Conservation (phyloP, 1,140 invertebrate species). For the Ips nitidus region DNA sequence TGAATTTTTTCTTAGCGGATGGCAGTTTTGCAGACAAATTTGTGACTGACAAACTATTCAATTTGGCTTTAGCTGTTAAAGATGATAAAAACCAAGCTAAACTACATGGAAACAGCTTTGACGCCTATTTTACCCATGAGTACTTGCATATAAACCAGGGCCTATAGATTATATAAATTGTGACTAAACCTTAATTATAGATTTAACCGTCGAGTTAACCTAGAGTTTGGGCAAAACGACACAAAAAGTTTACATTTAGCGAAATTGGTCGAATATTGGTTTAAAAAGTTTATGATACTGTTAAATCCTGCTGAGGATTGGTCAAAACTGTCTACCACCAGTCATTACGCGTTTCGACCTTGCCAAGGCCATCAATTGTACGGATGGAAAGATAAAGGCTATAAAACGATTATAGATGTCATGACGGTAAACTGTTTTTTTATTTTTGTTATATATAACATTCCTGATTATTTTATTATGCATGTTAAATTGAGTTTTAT, state of each 20-base stretch:
- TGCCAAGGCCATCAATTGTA: slow-evolving; percentile 41
- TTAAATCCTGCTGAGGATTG: slow-evolving; percentile 62
- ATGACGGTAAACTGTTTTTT: slow-evolving; percentile 28
- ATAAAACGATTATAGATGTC: slow-evolving; percentile 41
- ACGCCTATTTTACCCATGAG: slow-evolving; percentile 34
- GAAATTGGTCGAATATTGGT: slow-evolving; percentile 49
- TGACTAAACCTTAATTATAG: no score
- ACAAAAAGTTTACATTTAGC: not conserved
- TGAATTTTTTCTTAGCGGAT: slow-evolving; percentile 38
- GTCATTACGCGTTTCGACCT: slow-evolving; percentile 42
- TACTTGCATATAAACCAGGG: not conserved
- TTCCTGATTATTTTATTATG: not conserved
- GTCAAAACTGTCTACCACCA: slow-evolving; percentile 61
- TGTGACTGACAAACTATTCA: slow-evolving; percentile 49
- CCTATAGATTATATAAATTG: no score
- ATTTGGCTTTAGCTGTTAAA: slow-evolving; percentile 35
- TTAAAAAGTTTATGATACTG: slow-evolving; percentile 58
- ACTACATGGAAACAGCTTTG: slow-evolving; percentile 10
- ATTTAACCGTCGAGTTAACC: no score
- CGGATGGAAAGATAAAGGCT: slow-evolving; percentile 45
- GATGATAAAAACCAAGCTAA: slow-evolving; percentile 30
- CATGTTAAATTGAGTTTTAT: no score
- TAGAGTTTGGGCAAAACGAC: no score
- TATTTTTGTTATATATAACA: not conserved
- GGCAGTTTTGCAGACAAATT: slow-evolving; percentile 53